Evolutionary conservation across 1,140 invertebrate species (phyloP), one percentile per base, ranked within the genome.

Genomic region (Camponotus floridanus): DNA sequence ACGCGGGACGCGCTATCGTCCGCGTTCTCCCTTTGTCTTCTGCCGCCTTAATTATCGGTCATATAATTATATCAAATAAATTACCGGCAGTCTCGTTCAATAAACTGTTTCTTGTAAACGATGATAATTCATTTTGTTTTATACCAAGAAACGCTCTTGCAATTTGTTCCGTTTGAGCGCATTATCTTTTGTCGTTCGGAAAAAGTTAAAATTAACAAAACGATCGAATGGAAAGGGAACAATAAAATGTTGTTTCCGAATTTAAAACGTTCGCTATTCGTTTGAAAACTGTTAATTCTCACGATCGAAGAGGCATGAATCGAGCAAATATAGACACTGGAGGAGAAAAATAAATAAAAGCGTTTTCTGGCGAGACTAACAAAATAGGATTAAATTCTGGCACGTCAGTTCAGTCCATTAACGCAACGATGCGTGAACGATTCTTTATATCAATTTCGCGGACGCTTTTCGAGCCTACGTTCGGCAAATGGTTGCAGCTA

Each of bases 21-120:
- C 39, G 31, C 48, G 76, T 68, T 67, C 21, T 18, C 21, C 1
- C 65, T 51, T 81, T 80, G 78, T 81, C 59, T 51, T 31, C 13
- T 73, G 26, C 21, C 62, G 26, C 64, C 64, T 81, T 85, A 80
- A 85, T 85, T 81, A 80, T 81, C 64, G n/a, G 9, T 0, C 55
- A 61, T 62, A 81, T 86, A 81, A 86, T 86, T 86, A 81, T 62
- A 68, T 81, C 21, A n/a, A 76, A 33, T 51, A 61, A 76, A 64
- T 68, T 70, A 45, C 45, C 71, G 55, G 31, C 18, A 74, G 31
- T 74, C 26, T 48, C n/a, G 26, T 36, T 62, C 68, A n/a, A 74
- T 42, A 36, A 39, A 83, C 15, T 51, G 5, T 61, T 39, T 73
- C 39, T 21, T 11, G 5, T 48, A 45, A 74, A 61, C 39, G 39